Evolutionary conservation across 1,140 invertebrate species (phyloP).

Genomic region (Seison nebaliae): DNA sequence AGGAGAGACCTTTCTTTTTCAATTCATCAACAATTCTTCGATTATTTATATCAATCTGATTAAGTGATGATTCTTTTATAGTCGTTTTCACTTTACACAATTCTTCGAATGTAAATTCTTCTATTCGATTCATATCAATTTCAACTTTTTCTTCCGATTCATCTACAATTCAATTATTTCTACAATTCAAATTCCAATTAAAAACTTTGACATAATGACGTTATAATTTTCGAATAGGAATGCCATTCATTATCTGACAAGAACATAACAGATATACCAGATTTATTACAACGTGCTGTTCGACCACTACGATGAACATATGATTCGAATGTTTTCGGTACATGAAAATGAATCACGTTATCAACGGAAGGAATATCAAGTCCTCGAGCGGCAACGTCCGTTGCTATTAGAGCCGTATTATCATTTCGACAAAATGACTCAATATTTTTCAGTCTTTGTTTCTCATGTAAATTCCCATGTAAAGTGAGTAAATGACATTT

Average conservation of each 20-base stretch:
- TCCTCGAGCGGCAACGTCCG: constrained; percentile 82
- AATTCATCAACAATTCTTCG: constrained; percentile 6
- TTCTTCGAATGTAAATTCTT: no score
- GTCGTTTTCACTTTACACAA: constrained; percentile 5
- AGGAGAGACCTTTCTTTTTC: no score
- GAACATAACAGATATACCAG: constrained; percentile 65
- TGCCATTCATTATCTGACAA: constrained; percentile 58
- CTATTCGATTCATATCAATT: no score
- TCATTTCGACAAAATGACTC: constrained; percentile 50
- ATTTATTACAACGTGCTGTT: constrained; percentile 58
- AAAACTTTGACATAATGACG: constrained; percentile 51
- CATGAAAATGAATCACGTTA: constrained; percentile 88
- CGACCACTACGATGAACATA: constrained; percentile 86
- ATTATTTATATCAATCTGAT: constrained; percentile 10
- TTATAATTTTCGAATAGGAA: constrained; percentile 50
- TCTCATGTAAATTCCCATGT: constrained; percentile 79
- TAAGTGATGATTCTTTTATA: constrained; percentile 5
- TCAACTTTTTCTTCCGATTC: no score
- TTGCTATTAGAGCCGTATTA: constrained; percentile 58
- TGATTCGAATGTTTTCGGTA: constrained; percentile 67
- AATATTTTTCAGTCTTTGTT: constrained; percentile 69
- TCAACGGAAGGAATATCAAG: constrained; percentile 74
- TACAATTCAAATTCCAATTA: no score
- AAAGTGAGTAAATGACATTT: constrained; percentile 50
- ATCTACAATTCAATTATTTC: no score